Evolutionary conservation across 2,113 vertebrate genomes (phyloP), one percentile per base, ranked within the genome.

Genomic region (Corythoichthys haematopterus): DNA sequence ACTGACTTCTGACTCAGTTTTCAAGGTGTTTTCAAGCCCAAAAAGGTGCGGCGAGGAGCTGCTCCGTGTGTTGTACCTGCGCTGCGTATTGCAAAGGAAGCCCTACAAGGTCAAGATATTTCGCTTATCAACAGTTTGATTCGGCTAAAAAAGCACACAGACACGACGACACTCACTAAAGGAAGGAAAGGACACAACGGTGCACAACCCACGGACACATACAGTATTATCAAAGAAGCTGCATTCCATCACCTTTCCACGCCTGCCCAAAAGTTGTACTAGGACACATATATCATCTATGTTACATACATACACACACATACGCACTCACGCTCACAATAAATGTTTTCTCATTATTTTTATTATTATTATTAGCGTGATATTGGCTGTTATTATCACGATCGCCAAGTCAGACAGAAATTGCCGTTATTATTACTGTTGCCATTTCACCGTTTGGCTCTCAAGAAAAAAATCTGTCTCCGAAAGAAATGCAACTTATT

Each of bases 81-180:
- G 87, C 88, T 93, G 92, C 89, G 87, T 91, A 90, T 90, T 92
- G 88, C 89, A 86, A 92, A 90, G 90, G 91, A 93, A 93, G 90
- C 90, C 88, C 90, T 88, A 90, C 90, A 91, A 62, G 60, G 88
- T 90, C 90, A 87, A 90, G 87, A 87, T 85, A 87, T 81, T 87
- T 83, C 81, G 85, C 80, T 79, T 84, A 84, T 82, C 80, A 85
- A 90, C 85, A 80, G 76, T 82, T 88, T 85, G 87, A 89, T 88
- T 90, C 85, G 87, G 84, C 87, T 84, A 78, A 53, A 52, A 65
- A 10, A 65, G 16, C 64, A 65, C 64, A 53, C 64, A 11, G 35
- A 53, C 63, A 65, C 59, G 14, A 48, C 46, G 33, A 51, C 63
- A 65, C 63, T 9, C 47, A 65, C 63, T 15, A 36, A 51, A 48